A percentile compares a stretch with the other conserved stretches of the same genome.
Conservation (phyloP, 92 coral and sea anemone species). For the Epizoanthus fatuus region DNA sequence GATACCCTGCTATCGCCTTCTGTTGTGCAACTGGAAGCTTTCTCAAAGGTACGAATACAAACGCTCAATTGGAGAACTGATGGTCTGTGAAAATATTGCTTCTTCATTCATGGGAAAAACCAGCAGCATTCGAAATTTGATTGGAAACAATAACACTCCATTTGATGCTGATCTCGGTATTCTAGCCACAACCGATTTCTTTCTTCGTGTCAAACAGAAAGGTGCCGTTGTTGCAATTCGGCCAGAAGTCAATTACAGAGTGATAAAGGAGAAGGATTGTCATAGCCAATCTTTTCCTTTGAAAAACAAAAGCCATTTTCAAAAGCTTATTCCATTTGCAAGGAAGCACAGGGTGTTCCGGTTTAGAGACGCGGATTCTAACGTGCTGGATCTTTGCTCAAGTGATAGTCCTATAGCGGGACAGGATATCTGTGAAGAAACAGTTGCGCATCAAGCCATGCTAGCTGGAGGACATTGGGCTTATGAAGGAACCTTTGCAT, state of each 20-base stretch:
- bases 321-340: conserved; percentile 64
- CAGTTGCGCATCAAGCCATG: conserved; percentile 42
- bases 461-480: conserved; percentile 58
- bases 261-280: neutral
- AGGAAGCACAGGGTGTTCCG: conserved; percentile 70
- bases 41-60: conserved; percentile 62
- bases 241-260: conserved; percentile 50
- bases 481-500: conserved; percentile 68
- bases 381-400: conserved; percentile 64
- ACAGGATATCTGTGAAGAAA: conserved; percentile 56
- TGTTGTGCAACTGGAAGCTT: conserved; percentile 70
- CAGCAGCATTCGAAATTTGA: conserved; percentile 24
- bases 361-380: conserved; percentile 47
- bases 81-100: conserved; percentile 77
- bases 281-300: no score
- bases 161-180: conserved; percentile 54
- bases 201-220: conserved; percentile 56
- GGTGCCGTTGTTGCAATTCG: conserved; percentile 60
- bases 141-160: neutral
- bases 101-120: conserved; percentile 78
- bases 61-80: conserved; percentile 70
- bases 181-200: conserved; percentile 65
- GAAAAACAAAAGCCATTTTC: conserved; percentile 12
- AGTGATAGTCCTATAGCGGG: conserved; percentile 68
- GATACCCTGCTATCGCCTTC: conserved; percentile 61